These are phyloP conservation scores for Philaethria dido DNA, from an alignment of 2,888 invertebrate species.

Conservation along the genomic window DNA sequence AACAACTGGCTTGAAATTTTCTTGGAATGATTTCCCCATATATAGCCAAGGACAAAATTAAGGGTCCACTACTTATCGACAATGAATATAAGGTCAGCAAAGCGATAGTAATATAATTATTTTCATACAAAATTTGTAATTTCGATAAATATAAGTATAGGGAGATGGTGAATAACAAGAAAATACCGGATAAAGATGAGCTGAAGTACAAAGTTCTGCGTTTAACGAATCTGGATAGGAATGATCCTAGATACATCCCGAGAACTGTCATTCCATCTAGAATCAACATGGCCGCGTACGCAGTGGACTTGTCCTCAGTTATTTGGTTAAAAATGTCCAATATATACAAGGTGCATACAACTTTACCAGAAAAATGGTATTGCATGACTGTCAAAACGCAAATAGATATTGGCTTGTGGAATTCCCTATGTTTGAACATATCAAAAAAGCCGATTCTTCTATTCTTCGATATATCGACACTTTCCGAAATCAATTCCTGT, in stretches of 20 bases:
- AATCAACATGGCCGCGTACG: slow-evolving; percentile 63
- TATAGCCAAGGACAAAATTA: slow-evolving; percentile 60
- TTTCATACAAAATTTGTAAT: slow-evolving; percentile 52
- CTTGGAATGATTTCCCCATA: slow-evolving; percentile 61
- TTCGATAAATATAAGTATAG: slow-evolving; percentile 59
- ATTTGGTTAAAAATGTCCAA: slow-evolving; percentile 60
- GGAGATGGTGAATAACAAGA: slow-evolving; percentile 58
- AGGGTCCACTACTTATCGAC: slow-evolving; percentile 62
- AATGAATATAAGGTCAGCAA: slow-evolving; percentile 58
- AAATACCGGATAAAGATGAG: slow-evolving; percentile 54
- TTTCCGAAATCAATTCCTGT: slow-evolving; percentile 48
- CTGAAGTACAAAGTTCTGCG: slow-evolving; percentile 55
- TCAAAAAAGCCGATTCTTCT: slow-evolving; percentile 24
- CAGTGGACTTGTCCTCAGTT: slow-evolving; percentile 54
- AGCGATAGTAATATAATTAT: slow-evolving; percentile 51
- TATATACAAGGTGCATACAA: slow-evolving; percentile 58
- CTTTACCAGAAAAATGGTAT: slow-evolving; percentile 60
- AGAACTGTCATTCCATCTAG: slow-evolving; percentile 63
- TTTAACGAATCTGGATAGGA: slow-evolving; percentile 44
- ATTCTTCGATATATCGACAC: background rate
- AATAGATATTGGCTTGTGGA: slow-evolving; percentile 55
- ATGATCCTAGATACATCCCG: slow-evolving; percentile 49
- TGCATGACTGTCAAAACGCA: slow-evolving; percentile 53
- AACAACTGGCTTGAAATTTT: slow-evolving; percentile 55
- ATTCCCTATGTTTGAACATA: slow-evolving; percentile 51